Evolutionary conservation across 2,888 invertebrate species (phyloP), one percentile per base, ranked within the genome.

Genomic region (Acrobeloides nanus): DNA sequence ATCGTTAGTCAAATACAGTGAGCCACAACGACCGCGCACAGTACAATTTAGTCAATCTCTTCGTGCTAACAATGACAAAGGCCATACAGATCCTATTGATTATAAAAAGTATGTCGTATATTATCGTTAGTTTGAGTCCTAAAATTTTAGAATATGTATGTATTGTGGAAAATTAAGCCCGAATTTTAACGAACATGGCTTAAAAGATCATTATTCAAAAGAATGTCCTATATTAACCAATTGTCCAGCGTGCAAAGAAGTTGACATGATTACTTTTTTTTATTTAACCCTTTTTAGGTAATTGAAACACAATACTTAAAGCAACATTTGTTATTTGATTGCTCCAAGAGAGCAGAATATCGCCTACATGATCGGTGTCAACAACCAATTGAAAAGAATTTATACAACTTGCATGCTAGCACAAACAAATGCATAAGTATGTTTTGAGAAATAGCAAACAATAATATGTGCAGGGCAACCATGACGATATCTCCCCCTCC

Each of bases 181-280:
- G 25, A 80, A 81, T 4, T 84, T 82, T 62, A 79, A 79, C 3
- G 81, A 81, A 49, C 80, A 82, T 51, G 83, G 84, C 39, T 77
- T 92, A 67, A 89, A 92, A 75, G 82, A 86, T 20, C 92, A 92
- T 77, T 90, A 89, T 77, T 89, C 89, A 88, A 83, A 87, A 62
- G 82, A 82, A 51, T 92, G 92, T 76, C 89, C 89, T 17, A 84
- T 92, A 82, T 79, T 92, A 60, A 86, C 86, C 43, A 82, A 86
- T 62, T 92, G 92, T 71, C 82, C 83, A 42, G 83, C 85, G 74
- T 92, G 92, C 76, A 84, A 85, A 63, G 86, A 87, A 75, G 89
- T 89, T 47, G 40, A 53, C 25, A 6, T 17, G 24, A 17, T 12
- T 12, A 38, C n/a, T 17, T 27, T 39, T 12, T 12, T 3, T 20